Base-by-base conservation (phyloP, 1,140 invertebrate species). In the Sycophila sp. region DNA sequence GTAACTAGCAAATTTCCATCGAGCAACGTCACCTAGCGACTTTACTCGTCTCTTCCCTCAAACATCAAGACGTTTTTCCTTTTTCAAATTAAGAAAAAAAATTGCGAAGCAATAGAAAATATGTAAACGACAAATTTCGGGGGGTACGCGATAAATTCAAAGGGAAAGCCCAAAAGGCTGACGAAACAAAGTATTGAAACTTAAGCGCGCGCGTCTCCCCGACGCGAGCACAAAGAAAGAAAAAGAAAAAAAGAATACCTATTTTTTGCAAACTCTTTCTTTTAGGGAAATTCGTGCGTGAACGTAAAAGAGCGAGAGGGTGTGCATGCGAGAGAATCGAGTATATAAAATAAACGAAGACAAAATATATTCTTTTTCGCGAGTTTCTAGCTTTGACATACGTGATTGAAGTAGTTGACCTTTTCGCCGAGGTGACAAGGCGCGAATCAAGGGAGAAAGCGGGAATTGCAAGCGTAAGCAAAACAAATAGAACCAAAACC, bases 241-340 rank as follows among this genome's bases (percentile, higher is more conserved):
- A 56, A 69, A 58, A n/a, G n/a, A n/a, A 45, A 28, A 28, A 47
- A 64, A 60, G 51, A 26, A 69, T 19, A 58, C 62, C 40, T 71
- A 71, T 65, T 58, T 71, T 71, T 70, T 64, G 51, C 38, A 64
- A 64, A 56, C 15, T 70, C 59, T 63, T 70, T 58, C 59, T 64
- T 70, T 71, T 58, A 49, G 53, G 24, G 19, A 49, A 69, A 49
- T 42, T 40, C 11, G 11, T 62, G 13, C 22, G 38, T 40, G 2
- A 36, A 5, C 40, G 26, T 15, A n/a, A 7, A 47, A 64, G 17
- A 19, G 40, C 3, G 49, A 34, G n/a, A 11, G 24, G 11, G 36
- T 53, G 26, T 38, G n/a, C 24, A 26, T n/a, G 28, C 19, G 45
- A 67, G 30, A 30, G 19, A 56, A 42, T 47, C 17, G 19, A 40